A percentile compares a stretch with the other conserved stretches of the same genome.
Evolutionary conservation across 2,888 invertebrate species (phyloP).

Genomic region (Panopea generosa): DNA sequence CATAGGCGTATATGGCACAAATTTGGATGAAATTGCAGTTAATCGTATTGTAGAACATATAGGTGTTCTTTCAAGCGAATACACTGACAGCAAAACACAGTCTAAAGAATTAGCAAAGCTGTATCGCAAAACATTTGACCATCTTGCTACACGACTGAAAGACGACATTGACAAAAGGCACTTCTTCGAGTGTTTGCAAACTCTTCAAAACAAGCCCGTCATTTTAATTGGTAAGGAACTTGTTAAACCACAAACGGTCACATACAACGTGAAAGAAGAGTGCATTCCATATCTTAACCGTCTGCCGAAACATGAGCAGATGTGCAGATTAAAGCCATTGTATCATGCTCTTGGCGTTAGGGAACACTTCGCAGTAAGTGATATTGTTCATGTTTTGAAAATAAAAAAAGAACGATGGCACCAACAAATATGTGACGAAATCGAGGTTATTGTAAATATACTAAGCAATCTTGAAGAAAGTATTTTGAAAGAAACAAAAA

Average conservation of each 20-base stretch:
- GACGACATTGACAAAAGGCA: not conserved
- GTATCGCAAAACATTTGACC: not conserved
- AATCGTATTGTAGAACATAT: constrained; percentile 10
- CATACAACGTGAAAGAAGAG: constrained; percentile 15
- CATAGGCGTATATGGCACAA: too few species aligned
- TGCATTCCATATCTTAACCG: constrained; percentile 18
- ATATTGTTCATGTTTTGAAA: constrained; percentile 15
- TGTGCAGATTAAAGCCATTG: not conserved
- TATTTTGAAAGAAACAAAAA: not conserved
- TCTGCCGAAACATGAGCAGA: constrained; percentile 1
- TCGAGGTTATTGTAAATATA: constrained; percentile 8
- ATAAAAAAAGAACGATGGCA: constrained; percentile 4
- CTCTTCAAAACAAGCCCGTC: constrained; percentile 1
- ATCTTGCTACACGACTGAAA: not conserved
- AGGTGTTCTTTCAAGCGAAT: constrained; percentile 4
- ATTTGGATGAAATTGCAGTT: not conserved
- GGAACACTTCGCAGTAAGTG: not conserved
- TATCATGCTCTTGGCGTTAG: constrained; percentile 24
- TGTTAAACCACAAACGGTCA: constrained; percentile 4
- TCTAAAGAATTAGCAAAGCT: constrained; percentile 6
- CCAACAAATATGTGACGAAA: not conserved
- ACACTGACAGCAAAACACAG: constrained; percentile 5
- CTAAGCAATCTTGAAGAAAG: not conserved
- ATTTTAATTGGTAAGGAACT: constrained; percentile 15
- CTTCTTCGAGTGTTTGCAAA: too few species aligned